phyloP scores from a whole-genome alignment of 2,113 vertebrate species.

The Bubalus kerabau region DNA sequence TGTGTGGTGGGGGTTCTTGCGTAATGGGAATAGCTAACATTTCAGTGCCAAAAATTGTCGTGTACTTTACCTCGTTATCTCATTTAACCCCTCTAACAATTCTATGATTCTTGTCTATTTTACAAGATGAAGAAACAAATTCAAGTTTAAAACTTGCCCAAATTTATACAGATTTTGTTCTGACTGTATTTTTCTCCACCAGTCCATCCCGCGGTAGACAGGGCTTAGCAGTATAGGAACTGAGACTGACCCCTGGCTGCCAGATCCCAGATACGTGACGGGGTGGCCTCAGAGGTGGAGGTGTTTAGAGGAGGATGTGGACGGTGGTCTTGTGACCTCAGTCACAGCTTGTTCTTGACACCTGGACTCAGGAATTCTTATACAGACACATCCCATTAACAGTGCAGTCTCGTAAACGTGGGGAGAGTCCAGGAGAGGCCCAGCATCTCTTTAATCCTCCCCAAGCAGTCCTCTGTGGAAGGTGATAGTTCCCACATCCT shows the following conservation, averaged over 20 bases:
- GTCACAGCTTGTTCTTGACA: not conserved
- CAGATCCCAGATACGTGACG: not conserved
- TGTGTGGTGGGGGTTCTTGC: not conserved
- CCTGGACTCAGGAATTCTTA: not conserved
- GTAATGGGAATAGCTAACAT: not conserved
- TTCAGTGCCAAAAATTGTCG: not conserved
- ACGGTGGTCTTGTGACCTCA: not conserved
- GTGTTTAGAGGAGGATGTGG: not conserved
- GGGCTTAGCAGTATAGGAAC: not conserved
- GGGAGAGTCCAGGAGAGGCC: not conserved
- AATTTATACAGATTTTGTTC: not conserved
- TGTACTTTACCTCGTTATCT: not conserved
- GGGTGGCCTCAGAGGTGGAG: not conserved
- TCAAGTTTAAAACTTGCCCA: not conserved
- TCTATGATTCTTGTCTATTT: not conserved
- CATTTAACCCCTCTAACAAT: not conserved
- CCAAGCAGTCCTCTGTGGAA: not conserved
- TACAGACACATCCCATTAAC: not conserved
- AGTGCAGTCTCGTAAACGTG: not conserved
- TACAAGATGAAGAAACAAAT: not conserved
- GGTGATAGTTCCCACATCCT: not conserved
- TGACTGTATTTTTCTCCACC: not conserved
- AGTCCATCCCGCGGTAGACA: not conserved
- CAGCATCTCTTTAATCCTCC: not conserved
- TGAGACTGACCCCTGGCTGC: not conserved